Evolutionary conservation across 2,797 vertebrate genomes (phyloP).

Genomic region (Chelmon rostratus): DNA sequence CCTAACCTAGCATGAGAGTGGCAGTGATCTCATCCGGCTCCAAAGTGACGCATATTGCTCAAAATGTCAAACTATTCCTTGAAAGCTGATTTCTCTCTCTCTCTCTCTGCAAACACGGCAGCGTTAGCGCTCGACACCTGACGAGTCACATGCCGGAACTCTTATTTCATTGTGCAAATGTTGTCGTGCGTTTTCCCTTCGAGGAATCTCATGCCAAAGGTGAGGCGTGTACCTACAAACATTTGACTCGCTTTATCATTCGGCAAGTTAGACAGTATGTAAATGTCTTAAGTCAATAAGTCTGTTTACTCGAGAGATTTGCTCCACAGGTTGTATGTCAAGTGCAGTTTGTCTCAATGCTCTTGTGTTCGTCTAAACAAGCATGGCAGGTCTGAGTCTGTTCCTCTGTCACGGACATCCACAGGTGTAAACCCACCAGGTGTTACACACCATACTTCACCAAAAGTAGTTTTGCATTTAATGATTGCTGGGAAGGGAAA

Average conservation of each 20-base stretch:
- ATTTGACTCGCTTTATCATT: constrained; percentile 22
- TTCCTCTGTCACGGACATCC: background rate
- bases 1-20: background rate
- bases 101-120: background rate
- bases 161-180: constrained; percentile 50
- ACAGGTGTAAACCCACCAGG: background rate
- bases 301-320: constrained; percentile 47
- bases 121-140: background rate
- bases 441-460: background rate
- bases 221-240: constrained; percentile 17
- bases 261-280: background rate
- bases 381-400: background rate
- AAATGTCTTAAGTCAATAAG: constrained; percentile 31
- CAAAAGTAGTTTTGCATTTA: background rate
- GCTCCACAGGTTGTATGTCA: background rate
- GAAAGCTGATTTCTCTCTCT: background rate
- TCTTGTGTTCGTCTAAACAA: background rate
- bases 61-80: background rate
- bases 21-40: background rate
- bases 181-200: background rate
- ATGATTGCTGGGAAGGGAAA: background rate
- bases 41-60: background rate
- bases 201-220: background rate
- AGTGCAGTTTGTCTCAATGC: too few relatives aligned
- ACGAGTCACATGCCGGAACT: constrained; percentile 32